Evolutionary conservation across 2,888 invertebrate genomes (phyloP).

Genomic region (Zhengitettix transpicula): DNA sequence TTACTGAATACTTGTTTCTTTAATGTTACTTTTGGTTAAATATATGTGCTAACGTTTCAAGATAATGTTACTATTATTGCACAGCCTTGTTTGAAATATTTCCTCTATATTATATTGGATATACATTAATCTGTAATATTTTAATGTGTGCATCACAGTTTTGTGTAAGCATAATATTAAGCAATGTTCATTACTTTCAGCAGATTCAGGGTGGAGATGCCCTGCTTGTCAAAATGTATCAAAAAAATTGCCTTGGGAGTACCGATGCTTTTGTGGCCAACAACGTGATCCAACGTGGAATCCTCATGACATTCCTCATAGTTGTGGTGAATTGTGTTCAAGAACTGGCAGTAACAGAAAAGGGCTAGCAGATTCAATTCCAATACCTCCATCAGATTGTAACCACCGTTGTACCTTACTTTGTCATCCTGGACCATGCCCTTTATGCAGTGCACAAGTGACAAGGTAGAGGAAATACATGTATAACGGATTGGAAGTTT

Average conservation of each 20-base stretch:
- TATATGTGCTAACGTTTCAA: too few relatives aligned
- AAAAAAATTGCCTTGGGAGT: slow-evolving; percentile 55
- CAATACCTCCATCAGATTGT: slow-evolving; percentile 20
- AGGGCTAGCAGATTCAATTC: slow-evolving; percentile 6
- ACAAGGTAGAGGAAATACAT: slow-evolving; percentile 25
- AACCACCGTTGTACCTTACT: slow-evolving; percentile 49
- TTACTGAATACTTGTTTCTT: too few relatives aligned
- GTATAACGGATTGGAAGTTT: too few relatives aligned
- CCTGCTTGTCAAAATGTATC: slow-evolving; percentile 85
- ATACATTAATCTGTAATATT: too few relatives aligned
- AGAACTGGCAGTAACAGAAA: slow-evolving; percentile 30
- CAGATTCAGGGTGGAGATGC: slow-evolving; percentile 79
- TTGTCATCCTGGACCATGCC: slow-evolving; percentile 93
- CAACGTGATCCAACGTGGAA: slow-evolving; percentile 54
- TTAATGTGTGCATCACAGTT: too few relatives aligned
- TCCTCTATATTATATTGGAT: neutral
- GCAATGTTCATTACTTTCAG: slow-evolving; percentile 1
- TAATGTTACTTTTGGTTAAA: too few relatives aligned
- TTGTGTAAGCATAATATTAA: too few relatives aligned
- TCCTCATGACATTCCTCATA: slow-evolving; percentile 68
- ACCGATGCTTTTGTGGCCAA: slow-evolving; percentile 84
- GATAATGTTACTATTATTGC: too few relatives aligned
- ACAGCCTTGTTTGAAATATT: too few relatives aligned
- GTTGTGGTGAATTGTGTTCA: slow-evolving; percentile 79
- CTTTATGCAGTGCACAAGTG: slow-evolving; percentile 66